Evolutionary conservation across 2,797 vertebrate genomes (phyloP).

Genomic region (Babyrousa celebensis): DNA sequence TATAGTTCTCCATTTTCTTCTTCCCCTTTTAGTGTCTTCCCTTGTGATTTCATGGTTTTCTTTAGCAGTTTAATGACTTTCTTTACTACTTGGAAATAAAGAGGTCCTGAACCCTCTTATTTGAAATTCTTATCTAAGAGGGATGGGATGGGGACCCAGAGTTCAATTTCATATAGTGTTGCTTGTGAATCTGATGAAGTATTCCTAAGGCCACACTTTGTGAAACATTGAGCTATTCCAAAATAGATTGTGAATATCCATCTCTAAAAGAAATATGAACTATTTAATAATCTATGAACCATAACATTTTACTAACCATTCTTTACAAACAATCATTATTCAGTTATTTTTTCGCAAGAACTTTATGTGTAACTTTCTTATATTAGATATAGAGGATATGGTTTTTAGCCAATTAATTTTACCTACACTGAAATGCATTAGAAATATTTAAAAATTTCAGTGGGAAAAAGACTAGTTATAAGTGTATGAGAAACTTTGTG

Average conservation of each 20-base stretch:
- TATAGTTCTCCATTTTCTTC: not conserved
- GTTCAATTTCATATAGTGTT: not conserved
- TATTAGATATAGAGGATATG: not conserved
- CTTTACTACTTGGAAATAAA: not conserved
- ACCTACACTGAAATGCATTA: not conserved
- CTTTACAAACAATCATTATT: not conserved
- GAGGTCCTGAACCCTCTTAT: not conserved
- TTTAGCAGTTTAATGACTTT: not conserved
- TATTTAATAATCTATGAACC: not conserved
- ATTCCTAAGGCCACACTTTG: not conserved
- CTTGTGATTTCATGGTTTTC: not conserved
- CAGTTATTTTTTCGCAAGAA: not conserved
- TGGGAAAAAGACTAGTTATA: not conserved
- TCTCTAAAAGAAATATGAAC: not conserved
- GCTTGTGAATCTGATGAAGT: not conserved
- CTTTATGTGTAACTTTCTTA: not conserved
- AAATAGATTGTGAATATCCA: not conserved
- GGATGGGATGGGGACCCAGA: not conserved
- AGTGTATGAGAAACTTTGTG: not conserved
- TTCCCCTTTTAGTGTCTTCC: not conserved
- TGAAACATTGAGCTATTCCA: not conserved
- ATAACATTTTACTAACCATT: not conserved
- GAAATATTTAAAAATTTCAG: not conserved
- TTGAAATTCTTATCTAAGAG: not conserved
- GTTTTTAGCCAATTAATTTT: not conserved